phyloP scores from a whole-genome alignment of 2,888 invertebrate species.

The Aplocera efformata region DNA sequence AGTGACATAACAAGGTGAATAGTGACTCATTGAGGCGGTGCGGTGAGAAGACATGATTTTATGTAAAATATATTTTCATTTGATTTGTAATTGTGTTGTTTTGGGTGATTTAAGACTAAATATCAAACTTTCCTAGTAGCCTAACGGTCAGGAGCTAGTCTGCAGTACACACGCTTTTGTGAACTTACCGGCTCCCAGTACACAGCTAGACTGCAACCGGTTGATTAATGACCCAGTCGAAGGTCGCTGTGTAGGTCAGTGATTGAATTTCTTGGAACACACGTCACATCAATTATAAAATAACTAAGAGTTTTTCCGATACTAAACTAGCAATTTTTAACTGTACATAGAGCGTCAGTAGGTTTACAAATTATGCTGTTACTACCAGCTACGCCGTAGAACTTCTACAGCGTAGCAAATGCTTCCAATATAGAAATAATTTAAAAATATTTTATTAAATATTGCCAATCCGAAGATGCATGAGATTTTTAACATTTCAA shows the following conservation, averaged over 20 bases:
- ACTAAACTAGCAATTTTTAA: too few relatives aligned
- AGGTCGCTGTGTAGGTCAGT: constrained; percentile 16
- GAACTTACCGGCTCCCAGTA: constrained; percentile 16
- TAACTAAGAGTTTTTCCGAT: too few relatives aligned
- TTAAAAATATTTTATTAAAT: too few relatives aligned
- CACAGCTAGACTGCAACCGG: constrained; percentile 16
- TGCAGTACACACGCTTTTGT: constrained; percentile 28
- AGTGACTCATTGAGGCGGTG: too few relatives aligned
- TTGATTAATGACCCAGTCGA: constrained; percentile 24
- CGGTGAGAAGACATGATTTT: too few relatives aligned
- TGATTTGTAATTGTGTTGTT: too few relatives aligned
- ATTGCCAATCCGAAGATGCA: too few relatives aligned
- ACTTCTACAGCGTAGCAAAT: constrained; percentile 22
- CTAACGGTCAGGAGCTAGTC: constrained; percentile 11
- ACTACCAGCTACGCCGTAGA: constrained; percentile 27
- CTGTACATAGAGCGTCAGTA: too few relatives aligned
- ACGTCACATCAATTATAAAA: too few relatives aligned
- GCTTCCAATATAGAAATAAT: constrained; percentile 1
- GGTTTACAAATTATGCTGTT: constrained; percentile 8
- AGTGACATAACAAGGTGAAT: too few relatives aligned
- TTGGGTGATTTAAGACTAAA: too few relatives aligned
- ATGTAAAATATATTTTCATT: too few relatives aligned
- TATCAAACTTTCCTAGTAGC: constrained; percentile 15
- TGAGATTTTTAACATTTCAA: background rate
- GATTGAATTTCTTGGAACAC: constrained; percentile 20